phyloP scores from a whole-genome alignment of 2,797 vertebrate species.

The Epinephelus coioides region DNA sequence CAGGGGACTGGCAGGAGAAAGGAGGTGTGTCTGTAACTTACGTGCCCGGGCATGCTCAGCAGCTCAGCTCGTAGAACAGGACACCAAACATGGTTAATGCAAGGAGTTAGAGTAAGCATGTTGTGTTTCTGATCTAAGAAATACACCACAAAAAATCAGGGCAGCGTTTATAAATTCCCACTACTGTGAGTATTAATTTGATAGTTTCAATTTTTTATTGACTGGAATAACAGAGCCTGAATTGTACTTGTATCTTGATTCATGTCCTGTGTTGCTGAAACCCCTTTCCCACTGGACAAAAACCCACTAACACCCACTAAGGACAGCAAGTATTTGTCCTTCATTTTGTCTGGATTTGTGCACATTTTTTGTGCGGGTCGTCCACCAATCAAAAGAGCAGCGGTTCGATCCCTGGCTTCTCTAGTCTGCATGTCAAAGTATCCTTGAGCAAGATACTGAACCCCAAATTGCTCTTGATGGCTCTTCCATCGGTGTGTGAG shows the following conservation, averaged over 20 bases:
- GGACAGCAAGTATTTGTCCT: too few species aligned
- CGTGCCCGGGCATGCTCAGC: conserved; percentile 68
- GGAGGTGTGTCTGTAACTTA: conserved; percentile 70
- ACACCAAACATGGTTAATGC: conserved; percentile 32
- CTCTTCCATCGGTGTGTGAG: too few species aligned
- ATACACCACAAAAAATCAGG: conserved; percentile 5
- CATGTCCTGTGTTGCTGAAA: conserved; percentile 1
- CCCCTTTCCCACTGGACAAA: too few species aligned
- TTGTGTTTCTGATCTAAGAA: conserved; percentile 27
- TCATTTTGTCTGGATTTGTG: too few species aligned
- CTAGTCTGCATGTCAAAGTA: too few species aligned
- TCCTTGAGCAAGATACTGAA: too few species aligned
- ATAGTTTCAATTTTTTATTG: not conserved
- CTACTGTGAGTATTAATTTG: not conserved
- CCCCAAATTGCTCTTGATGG: too few species aligned
- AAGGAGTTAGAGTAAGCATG: conserved; percentile 24
- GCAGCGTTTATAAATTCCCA: not conserved
- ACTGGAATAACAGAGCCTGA: not conserved
- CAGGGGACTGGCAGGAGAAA: conserved; percentile 65
- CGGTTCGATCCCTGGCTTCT: too few species aligned
- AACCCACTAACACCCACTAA: too few species aligned
- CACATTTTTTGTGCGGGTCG: too few species aligned
- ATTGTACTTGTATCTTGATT: not conserved
- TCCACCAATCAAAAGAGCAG: too few species aligned
- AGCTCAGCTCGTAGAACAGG: conserved; percentile 65